Percentiles rank a stretch among this genome's conserved stretches.
Evolutionary conservation across 2,888 invertebrate species (phyloP).

Genomic region (Trachelus stipa): DNA sequence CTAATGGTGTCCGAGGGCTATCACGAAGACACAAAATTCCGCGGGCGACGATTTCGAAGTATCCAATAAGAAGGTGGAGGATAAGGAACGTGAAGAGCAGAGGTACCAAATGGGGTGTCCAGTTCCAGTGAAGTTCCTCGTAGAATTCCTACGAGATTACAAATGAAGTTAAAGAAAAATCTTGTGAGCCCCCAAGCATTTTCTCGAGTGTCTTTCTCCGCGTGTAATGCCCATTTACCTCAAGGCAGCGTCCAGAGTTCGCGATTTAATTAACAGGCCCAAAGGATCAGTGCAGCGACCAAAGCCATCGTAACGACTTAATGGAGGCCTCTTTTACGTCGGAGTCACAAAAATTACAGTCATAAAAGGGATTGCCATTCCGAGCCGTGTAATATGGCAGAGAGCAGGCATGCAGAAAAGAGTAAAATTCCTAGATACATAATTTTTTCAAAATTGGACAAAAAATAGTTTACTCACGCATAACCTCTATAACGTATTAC

Average conservation of each 20-base stretch:
- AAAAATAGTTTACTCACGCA: too few species aligned
- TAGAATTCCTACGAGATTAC: constrained; percentile 26
- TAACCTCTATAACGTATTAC: too few species aligned
- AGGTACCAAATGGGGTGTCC: constrained; percentile 6
- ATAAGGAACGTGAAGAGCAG: constrained; percentile 8
- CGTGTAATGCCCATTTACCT: background rate
- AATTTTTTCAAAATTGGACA: too few species aligned
- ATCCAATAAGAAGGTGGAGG: background rate
- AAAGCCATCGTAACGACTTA: constrained; percentile 32
- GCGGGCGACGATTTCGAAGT: constrained; percentile 23
- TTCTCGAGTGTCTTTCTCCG: constrained; percentile 1
- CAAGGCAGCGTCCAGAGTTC: background rate
- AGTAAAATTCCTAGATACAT: background rate
- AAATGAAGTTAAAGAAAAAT: constrained; percentile 6
- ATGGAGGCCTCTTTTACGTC: constrained; percentile 17
- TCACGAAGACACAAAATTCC: constrained; percentile 37
- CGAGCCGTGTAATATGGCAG: background rate
- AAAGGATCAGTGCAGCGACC: constrained; percentile 16
- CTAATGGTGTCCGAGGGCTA: constrained; percentile 46
- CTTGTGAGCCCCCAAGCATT: constrained; percentile 3
- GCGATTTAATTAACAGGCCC: constrained; percentile 10
- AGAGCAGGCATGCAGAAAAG: background rate
- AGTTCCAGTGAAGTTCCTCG: constrained; percentile 18
- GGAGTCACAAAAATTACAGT: constrained; percentile 9
- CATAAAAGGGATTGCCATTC: background rate